Evolutionary conservation across 2,797 vertebrate genomes (phyloP), one percentile per base, ranked within the genome.

Genomic region (Coracias cyanogaster): DNA sequence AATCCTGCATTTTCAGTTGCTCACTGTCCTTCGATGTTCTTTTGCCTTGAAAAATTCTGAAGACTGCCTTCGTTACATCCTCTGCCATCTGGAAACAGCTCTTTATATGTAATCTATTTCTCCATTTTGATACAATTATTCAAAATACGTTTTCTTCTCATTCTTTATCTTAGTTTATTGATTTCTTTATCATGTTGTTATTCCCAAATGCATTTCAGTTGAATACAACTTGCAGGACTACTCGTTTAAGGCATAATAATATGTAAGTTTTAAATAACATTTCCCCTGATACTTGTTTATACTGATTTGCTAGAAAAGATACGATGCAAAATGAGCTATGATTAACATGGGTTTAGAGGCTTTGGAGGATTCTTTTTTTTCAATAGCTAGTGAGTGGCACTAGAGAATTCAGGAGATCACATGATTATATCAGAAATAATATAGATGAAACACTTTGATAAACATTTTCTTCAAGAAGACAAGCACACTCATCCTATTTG

Each of bases 361-460:
- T 93, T 78, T 81, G 61, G 31, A 52, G 12, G 33, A 21, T 82
- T 88, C 17, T 5, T 82, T 85, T 33, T 7, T 70, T 67, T 46
- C 52, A 58, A 21, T 41, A 77, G 43, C 35, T 91, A 39, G 9
- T 83, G 41, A 86, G 18, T 52, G 48, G 24, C 35, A 45, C 15
- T 54, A 51, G 76, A 86, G 57, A 12, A 45, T 90, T 74, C 14
- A 14, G 25, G 35, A 55, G 37, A 33, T 37, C 54, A 20, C 26
- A 16, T 49, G 72, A 45, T 82, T 62, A 8, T 84, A 7, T 79
- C 33, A 90, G 60, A 84, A 79, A 57, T 76, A 52, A 49, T 93
- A 43, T 33, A 54, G 29, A 52, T 37, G 1, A 80, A 89, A 39
- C 31, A 12, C 13, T 43, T 37, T 4, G 11, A 11, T 65, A 61